phyloP scores from a whole-genome alignment of 1,140 invertebrate genomes.

The Solenopsis fugax region DNA sequence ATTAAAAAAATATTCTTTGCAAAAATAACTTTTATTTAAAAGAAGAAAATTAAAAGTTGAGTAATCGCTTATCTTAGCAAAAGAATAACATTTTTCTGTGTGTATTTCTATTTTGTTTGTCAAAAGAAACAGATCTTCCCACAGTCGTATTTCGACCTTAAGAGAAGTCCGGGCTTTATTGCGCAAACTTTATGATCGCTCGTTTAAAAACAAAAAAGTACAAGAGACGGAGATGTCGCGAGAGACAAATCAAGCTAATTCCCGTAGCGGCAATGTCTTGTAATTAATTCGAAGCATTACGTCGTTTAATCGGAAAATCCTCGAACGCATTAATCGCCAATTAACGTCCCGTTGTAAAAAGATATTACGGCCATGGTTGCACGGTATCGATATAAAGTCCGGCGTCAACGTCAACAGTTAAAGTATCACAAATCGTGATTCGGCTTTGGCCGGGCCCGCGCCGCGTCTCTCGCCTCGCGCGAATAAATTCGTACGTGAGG shows the following conservation, averaged over 20 bases:
- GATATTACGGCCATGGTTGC: constrained; percentile 23
- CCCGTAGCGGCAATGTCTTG: neutral
- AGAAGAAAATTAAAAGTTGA: too few relatives aligned
- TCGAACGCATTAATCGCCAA: constrained; percentile 39
- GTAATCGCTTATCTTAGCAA: too few relatives aligned
- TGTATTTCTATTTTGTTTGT: neutral
- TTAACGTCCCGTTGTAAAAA: constrained; percentile 60
- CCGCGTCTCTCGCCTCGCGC: constrained; percentile 29
- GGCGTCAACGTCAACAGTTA: constrained; percentile 40
- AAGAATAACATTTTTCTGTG: neutral
- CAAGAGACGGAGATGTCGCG: neutral
- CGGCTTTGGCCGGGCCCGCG: neutral
- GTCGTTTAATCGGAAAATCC: constrained; percentile 43
- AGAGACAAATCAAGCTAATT: constrained; percentile 12
- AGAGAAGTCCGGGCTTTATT: neutral
- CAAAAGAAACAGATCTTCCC: neutral
- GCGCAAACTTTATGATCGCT: neutral
- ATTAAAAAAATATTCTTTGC: too few relatives aligned
- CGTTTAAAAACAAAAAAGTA: constrained; percentile 7
- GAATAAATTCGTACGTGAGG: constrained; percentile 71
- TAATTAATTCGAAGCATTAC: constrained; percentile 51
- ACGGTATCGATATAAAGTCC: constrained; percentile 47
- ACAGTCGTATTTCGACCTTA: neutral
- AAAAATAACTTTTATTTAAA: too few relatives aligned
- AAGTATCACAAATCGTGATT: constrained; percentile 51